Conservation (phyloP, 1,140 invertebrate species). For the Probaryconus sp. region DNA sequence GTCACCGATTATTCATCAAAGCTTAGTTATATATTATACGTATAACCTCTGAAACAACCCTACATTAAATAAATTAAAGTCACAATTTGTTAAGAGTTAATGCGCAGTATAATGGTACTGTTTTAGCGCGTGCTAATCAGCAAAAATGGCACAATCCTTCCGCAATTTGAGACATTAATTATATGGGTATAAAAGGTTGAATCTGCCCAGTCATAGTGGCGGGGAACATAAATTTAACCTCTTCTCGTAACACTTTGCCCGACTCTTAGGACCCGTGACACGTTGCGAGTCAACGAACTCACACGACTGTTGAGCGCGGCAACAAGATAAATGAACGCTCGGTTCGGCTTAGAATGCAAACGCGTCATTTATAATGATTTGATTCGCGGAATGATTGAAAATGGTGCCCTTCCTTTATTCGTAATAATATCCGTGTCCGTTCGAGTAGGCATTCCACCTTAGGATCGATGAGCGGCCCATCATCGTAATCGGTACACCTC, state of each 20-base stretch:
- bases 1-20: too few relatives aligned
- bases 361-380: constrained; percentile 43
- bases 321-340: constrained; percentile 41
- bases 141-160: too few relatives aligned
- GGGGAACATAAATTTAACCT: constrained; percentile 38
- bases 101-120: too few relatives aligned
- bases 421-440: constrained; percentile 37
- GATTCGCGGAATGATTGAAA: constrained; percentile 51
- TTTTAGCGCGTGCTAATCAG: too few relatives aligned
- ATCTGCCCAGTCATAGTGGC: constrained; percentile 31
- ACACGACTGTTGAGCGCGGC: constrained; percentile 9
- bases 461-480: constrained; percentile 45
- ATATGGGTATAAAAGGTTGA: constrained; percentile 4
- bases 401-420: constrained; percentile 14
- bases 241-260: constrained; percentile 37
- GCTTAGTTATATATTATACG: too few relatives aligned
- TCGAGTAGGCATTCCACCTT: constrained; percentile 27
- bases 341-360: constrained; percentile 21
- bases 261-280: constrained; percentile 17
- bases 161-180: too few relatives aligned
- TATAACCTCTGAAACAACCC: too few relatives aligned
- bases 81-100: too few relatives aligned
- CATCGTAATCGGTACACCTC: constrained; percentile 49
- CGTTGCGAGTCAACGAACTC: constrained; percentile 42
- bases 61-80: too few relatives aligned